Evolutionary conservation across 1,140 invertebrate species (phyloP), one percentile per base, ranked within the genome.

Genomic region (Drosophila albomicans): DNA sequence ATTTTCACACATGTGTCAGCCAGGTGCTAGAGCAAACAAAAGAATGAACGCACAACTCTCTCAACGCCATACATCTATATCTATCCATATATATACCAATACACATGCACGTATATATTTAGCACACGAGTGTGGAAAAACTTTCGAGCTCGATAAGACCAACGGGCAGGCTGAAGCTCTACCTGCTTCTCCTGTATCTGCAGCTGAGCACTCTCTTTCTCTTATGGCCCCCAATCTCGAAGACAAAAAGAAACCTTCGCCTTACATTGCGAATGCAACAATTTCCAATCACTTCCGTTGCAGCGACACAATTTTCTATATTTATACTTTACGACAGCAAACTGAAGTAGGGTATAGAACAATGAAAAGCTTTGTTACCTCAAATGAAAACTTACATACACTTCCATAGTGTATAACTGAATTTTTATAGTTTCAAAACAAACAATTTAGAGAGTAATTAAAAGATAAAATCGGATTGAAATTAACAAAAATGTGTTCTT

Each of bases 231-330:
- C 11, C 48, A 46, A 61, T 20, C 35, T 41, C 13, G 11, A 48
- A 65, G 62, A 45, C 20, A 30, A 69, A 68, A 51, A 25, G 20
- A 25, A 63, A 46, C 65, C 71, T 41, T 62, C 64, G 56, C 41
- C 57, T 46, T 73, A 41, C 77, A 81, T 25, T 66, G 67, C 71
- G 67, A 84, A 68, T 74, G 85, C 81, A 90, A 88, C 85, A 89
- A 88, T 88, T 88, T 88, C 85, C 85, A 88, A 88, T 88, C 85
- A 88, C 85, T 89, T 87, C 84, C 84, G 80, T 88, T 80, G 80
- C 84, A 87, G 81, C 85, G 85, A 89, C 85, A 89, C 85, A 78
- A 88, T 89, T 84, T 88, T 81, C 85, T 79, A 85, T 89, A 81
- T 89, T 88, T 88, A 89, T 88, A 81, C 78, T 79, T 81, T 81